phyloP scores from a whole-genome alignment of 2,888 invertebrate species.

The Achlya flavicornis region DNA sequence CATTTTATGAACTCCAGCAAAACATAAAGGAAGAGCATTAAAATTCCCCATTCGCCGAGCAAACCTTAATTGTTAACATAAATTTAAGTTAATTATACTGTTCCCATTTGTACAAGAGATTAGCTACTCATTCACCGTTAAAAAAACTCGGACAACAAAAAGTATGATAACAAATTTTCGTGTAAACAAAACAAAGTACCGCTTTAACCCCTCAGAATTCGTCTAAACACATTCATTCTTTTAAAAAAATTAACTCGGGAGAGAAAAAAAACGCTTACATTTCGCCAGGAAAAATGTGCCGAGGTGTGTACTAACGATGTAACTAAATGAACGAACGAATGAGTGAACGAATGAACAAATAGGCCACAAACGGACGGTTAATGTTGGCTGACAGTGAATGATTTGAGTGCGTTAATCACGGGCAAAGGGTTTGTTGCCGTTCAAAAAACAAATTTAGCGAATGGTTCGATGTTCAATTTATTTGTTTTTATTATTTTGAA shows the following conservation, averaged over 20 bases:
- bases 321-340: slow-evolving; percentile 61
- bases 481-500: slow-evolving; percentile 5
- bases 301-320: slow-evolving; percentile 48
- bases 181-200: slow-evolving; percentile 42
- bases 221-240: slow-evolving; percentile 60
- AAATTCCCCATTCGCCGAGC: not conserved
- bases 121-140: slow-evolving; percentile 14
- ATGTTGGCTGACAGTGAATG: slow-evolving; percentile 65
- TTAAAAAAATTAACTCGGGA: slow-evolving; percentile 61
- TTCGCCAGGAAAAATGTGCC: slow-evolving; percentile 31
- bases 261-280: slow-evolving; percentile 44
- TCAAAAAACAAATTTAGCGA: slow-evolving; percentile 43
- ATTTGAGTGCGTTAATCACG: slow-evolving; percentile 54
- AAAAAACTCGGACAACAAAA: slow-evolving; percentile 15
- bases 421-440: slow-evolving; percentile 35
- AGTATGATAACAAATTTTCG: slow-evolving; percentile 45
- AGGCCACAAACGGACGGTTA: slow-evolving; percentile 57
- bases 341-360: slow-evolving; percentile 54
- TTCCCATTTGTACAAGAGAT: slow-evolving; percentile 14
- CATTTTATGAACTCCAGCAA: not conserved
- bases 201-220: slow-evolving; percentile 43
- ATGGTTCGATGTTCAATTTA: slow-evolving; percentile 35
- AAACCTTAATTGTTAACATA: slow-evolving; percentile 11
- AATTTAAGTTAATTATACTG: slow-evolving; percentile 10
- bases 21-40: not conserved